phyloP scores from a whole-genome alignment of 2,888 invertebrate species.

The Xestobium rufovillosum region DNA sequence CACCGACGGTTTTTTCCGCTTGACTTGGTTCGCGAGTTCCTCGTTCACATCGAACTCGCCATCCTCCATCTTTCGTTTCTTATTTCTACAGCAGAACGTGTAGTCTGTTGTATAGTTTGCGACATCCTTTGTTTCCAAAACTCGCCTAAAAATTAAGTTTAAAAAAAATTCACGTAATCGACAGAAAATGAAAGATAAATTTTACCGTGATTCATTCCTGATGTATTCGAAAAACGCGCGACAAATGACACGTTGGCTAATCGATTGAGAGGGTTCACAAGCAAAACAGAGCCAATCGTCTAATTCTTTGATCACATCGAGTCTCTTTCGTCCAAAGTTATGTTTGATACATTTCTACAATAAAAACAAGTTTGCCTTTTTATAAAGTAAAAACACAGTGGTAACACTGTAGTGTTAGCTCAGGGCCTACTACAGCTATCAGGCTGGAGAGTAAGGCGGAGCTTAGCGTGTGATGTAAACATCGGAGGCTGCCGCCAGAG shows the following conservation, averaged over 20 bases:
- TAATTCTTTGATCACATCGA: slow-evolving; percentile 64
- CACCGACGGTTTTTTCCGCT: background rate
- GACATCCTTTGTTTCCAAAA: slow-evolving; percentile 42
- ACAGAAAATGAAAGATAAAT: too few species aligned
- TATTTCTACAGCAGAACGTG: slow-evolving; percentile 35
- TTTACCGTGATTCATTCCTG: too few species aligned
- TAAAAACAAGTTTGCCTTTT: slow-evolving; percentile 7
- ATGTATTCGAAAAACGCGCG: slow-evolving; percentile 66
- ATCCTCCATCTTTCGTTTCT: slow-evolving; percentile 20
- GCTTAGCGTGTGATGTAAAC: too few species aligned
- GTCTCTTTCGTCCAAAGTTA: slow-evolving; percentile 59
- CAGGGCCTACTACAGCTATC: too few species aligned
- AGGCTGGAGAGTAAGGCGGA: too few species aligned
- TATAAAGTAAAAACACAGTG: background rate
- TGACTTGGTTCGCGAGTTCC: slow-evolving; percentile 5
- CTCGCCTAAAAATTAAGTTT: slow-evolving; percentile 38
- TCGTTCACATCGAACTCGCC: too few species aligned
- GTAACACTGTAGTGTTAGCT: slow-evolving; percentile 3
- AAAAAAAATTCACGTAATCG: too few species aligned
- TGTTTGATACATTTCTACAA: slow-evolving; percentile 66
- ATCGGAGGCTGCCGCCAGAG: too few species aligned
- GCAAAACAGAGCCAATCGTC: slow-evolving; percentile 78
- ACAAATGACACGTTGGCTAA: slow-evolving; percentile 59
- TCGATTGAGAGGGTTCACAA: slow-evolving; percentile 60
- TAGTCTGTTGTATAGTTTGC: slow-evolving; percentile 32